These are phyloP conservation scores for Phainopepla nitens DNA, from an alignment of 2,113 vertebrate species.

Conservation along the genomic window DNA sequence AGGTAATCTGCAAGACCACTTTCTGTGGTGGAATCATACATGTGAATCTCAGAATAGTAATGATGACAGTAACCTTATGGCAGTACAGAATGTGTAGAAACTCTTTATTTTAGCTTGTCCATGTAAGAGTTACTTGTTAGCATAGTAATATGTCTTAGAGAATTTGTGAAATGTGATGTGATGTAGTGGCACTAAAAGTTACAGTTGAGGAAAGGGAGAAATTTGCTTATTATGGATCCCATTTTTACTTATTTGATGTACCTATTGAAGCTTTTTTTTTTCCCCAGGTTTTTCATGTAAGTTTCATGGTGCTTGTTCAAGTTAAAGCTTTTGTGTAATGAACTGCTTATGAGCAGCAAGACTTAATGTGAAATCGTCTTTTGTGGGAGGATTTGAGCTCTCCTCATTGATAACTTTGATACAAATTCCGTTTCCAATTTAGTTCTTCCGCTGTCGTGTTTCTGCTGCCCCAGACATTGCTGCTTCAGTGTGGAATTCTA, in stretches of 20 bases:
- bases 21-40: neutral
- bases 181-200: neutral
- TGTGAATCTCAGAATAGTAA: neutral
- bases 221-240: neutral
- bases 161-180: neutral
- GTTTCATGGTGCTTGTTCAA: neutral
- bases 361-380: fast-evolving
- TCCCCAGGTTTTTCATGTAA: neutral
- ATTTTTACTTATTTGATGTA: neutral
- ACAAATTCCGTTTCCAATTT: neutral
- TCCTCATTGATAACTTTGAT: neutral
- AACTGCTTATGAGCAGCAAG: neutral
- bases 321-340: neutral
- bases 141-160: neutral
- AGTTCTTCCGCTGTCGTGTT: neutral
- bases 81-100: neutral
- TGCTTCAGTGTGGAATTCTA: neutral
- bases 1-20: neutral
- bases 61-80: neutral
- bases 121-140: neutral
- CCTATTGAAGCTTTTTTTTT: neutral
- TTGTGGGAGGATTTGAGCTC: neutral
- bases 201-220: neutral
- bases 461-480: neutral
- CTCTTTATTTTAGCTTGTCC: neutral